Conservation (phyloP, 64 coral and sea anemone genomes). For the Porites lutea region DNA sequence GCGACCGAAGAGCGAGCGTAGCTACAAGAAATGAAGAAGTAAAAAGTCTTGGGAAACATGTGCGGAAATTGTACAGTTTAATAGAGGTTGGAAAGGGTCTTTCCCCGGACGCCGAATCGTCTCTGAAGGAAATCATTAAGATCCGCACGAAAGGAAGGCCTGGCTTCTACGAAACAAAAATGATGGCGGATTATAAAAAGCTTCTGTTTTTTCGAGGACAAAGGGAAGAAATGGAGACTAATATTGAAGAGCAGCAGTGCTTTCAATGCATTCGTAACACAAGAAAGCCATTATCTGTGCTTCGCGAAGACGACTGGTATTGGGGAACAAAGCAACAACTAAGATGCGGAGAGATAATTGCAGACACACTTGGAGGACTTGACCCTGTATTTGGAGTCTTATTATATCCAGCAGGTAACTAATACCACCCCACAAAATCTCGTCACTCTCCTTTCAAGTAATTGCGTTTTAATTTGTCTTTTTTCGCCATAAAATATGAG, state of each 20-base stretch:
- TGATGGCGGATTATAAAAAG: conserved; percentile 85
- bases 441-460: neutral
- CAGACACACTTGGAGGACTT: conserved; percentile 71
- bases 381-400: conserved; percentile 80
- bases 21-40: conserved; percentile 77
- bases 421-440: neutral
- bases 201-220: conserved; percentile 76
- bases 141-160: conserved; percentile 85
- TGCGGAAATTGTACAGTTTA: conserved; percentile 76
- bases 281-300: conserved; percentile 19
- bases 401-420: conserved; percentile 78
- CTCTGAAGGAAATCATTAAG: conserved; percentile 72
- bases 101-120: conserved; percentile 75
- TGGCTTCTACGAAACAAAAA: conserved; percentile 84
- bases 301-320: conserved; percentile 77
- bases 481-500: too few relatives aligned
- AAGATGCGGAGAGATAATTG: conserved; percentile 82
- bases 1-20: conserved; percentile 77
- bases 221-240: conserved; percentile 78
- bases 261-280: conserved; percentile 79
- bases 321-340: conserved; percentile 90
- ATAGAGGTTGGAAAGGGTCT: conserved; percentile 80
- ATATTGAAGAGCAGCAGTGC: conserved; percentile 83
- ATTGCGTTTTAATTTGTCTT: too few relatives aligned
- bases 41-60: conserved; percentile 68